Base-by-base conservation (phyloP, 2,888 invertebrate species). In the Caenorhabditis parvicauda region DNA sequence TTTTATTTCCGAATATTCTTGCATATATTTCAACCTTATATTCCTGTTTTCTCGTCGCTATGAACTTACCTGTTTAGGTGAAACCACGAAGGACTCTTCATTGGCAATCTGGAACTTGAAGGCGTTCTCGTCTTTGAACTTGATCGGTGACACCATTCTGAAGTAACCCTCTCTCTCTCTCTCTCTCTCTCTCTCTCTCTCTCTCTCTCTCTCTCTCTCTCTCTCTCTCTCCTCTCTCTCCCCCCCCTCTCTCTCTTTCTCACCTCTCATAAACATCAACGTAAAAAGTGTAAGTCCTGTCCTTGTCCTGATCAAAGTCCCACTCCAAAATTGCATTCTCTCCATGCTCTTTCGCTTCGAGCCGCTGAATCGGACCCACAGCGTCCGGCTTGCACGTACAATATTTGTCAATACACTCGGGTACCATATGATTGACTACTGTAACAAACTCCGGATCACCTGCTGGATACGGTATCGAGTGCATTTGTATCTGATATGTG, bases 401-500 rank as follows among this genome's bases (percentile, higher is more conserved):
- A 49, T 65, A 75, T 22, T 65, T 65, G 5, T 62, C 62, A 14
- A 75, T 64, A 41, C 75, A 75, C 7, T 64, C 60, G 1, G 72
- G 72, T 38, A 75, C 72, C 0, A 62, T 67, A 57, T 72, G 61
- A 7, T 53, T 41, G 6, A 35, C 39, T 9, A 59, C 57, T 9
- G 60, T 48, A 12, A 60, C 59, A 35, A 59, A 69, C 22, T 54
- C 54, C 14, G 59, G 51, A 38, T 72, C 69, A 7, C 58, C 64
- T 3, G 63, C 67, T 22, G 72, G 72, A 59, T 75, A 74, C 12
- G 75, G 75, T 49, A 61, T 70, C 2, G 75, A 70, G 24, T 63
- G 66, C 46, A 74, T 64, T 43, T 69, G 64, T 17, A 72, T 42
- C 28, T 52, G 46, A 53, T 68, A 74, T 5, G 58, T 50, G 41